Percentiles rank a stretch among this genome's conserved stretches.
Evolutionary conservation across 2,797 vertebrate species (phyloP).

Genomic region (Scolopax bukidnonensis): DNA sequence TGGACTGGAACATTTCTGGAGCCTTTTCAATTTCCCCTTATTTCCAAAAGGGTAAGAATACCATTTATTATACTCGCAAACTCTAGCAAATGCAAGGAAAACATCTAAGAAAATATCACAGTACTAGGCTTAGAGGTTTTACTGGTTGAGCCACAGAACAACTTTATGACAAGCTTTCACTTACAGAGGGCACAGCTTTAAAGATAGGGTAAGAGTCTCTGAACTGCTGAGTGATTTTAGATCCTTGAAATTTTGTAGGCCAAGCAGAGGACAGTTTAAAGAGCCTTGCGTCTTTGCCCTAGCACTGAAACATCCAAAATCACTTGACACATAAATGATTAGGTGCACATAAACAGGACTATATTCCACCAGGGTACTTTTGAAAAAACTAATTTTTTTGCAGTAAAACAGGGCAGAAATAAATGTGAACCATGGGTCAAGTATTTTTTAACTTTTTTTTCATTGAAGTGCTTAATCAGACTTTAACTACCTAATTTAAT

Average conservation of each 20-base stretch:
- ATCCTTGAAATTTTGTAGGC: neutral
- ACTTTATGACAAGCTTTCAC: neutral
- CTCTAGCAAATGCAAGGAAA: neutral
- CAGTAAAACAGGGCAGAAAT: neutral
- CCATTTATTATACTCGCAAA: neutral
- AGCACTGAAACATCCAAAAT: neutral
- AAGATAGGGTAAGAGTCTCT: neutral
- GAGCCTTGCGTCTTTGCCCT: neutral
- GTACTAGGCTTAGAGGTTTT: neutral
- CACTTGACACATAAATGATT: neutral
- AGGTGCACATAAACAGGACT: neutral
- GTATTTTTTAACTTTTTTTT: neutral
- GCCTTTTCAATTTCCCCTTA: neutral
- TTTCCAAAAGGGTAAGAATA: neutral
- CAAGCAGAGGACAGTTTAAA: neutral
- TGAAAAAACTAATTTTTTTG: neutral
- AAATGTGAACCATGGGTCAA: neutral
- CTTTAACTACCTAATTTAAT: conserved; percentile 8
- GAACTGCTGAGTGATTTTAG: neutral
- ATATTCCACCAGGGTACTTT: neutral
- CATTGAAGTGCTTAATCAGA: neutral
- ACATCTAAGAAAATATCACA: neutral
- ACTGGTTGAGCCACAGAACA: neutral
- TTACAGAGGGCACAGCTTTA: neutral
- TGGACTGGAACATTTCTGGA: neutral